Evolutionary conservation across 1,140 invertebrate genomes (phyloP).

Genomic region (Eurosta solidaginis): DNA sequence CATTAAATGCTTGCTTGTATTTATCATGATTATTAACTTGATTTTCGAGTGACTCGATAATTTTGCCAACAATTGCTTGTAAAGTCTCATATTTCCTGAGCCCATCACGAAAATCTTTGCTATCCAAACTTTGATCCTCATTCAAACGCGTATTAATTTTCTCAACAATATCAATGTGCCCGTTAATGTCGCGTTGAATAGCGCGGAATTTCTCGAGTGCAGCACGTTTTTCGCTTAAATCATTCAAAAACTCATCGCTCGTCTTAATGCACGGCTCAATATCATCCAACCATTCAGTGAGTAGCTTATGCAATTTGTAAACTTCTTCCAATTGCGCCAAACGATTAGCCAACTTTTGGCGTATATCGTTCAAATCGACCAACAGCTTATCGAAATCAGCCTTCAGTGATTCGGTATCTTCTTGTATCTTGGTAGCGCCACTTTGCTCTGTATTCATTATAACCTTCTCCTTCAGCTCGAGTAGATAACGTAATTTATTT

Average conservation of each 20-base stretch:
- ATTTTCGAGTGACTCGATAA: conserved; percentile 74
- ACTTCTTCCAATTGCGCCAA: conserved; percentile 82
- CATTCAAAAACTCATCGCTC: conserved; percentile 74
- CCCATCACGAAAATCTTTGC: conserved; percentile 71
- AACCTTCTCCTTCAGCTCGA: conserved; percentile 90
- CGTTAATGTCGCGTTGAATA: conserved; percentile 76
- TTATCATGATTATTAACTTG: conserved; percentile 87
- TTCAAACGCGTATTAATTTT: conserved; percentile 70
- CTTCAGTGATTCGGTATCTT: conserved; percentile 86
- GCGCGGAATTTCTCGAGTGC: conserved; percentile 81
- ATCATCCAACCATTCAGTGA: conserved; percentile 85
- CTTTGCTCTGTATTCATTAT: conserved; percentile 88
- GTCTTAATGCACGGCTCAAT: conserved; percentile 79
- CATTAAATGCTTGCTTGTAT: conserved; percentile 80
- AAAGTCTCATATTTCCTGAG: conserved; percentile 74
- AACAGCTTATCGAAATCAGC: conserved; percentile 86
- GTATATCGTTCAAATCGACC: conserved; percentile 76
- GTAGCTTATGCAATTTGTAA: conserved; percentile 75
- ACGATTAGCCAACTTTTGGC: conserved; percentile 73
- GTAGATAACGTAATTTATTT: conserved; percentile 84
- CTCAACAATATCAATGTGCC: conserved; percentile 75
- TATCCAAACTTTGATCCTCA: conserved; percentile 70
- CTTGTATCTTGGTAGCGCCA: conserved; percentile 84
- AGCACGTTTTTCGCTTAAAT: conserved; percentile 88
- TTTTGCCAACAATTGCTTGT: conserved; percentile 67